A percentile compares a stretch with the other conserved stretches of the same genome.
These are phyloP conservation scores for Trichoplusia ni DNA, from an alignment of 1,140 invertebrate genomes.

Conservation along the genomic window DNA sequence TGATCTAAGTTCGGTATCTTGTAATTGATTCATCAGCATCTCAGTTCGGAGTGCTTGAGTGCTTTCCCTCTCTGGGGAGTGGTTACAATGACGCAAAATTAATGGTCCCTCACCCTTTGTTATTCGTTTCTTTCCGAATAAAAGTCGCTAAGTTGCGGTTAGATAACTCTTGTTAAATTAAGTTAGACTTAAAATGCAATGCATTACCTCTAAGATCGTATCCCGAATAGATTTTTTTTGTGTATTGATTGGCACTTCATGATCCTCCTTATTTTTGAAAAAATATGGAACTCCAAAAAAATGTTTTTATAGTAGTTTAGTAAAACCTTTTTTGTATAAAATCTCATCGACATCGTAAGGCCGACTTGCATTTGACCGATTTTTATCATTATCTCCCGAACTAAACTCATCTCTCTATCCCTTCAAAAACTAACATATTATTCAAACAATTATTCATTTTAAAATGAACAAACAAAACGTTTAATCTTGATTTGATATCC, in stretches of 20 bases:
- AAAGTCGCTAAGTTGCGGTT: conserved; percentile 23
- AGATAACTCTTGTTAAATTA: background rate
- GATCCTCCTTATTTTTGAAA: no score
- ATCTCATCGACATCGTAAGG: no score
- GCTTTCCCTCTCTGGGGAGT: conserved; percentile 8
- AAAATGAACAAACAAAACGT: background rate
- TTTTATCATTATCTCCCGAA: no score
- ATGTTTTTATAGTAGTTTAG: no score
- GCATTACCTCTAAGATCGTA: background rate
- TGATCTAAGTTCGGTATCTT: conserved; percentile 3
- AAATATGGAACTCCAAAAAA: no score
- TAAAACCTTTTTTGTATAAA: no score
- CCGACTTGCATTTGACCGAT: no score
- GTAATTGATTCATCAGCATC: conserved; percentile 37
- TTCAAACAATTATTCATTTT: no score
- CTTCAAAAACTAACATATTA: no score
- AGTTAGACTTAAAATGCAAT: background rate
- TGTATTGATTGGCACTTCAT: no score
- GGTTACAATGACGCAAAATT: conserved; percentile 34
- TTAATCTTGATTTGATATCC: background rate
- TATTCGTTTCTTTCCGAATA: conserved; percentile 36
- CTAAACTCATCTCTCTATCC: no score
- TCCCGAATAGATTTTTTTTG: no score
- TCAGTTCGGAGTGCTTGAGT: conserved; percentile 21
- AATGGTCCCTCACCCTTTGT: conserved; percentile 28